Evolutionary conservation across 2,888 invertebrate genomes (phyloP).

Genomic region (Yponomeuta evonymella): DNA sequence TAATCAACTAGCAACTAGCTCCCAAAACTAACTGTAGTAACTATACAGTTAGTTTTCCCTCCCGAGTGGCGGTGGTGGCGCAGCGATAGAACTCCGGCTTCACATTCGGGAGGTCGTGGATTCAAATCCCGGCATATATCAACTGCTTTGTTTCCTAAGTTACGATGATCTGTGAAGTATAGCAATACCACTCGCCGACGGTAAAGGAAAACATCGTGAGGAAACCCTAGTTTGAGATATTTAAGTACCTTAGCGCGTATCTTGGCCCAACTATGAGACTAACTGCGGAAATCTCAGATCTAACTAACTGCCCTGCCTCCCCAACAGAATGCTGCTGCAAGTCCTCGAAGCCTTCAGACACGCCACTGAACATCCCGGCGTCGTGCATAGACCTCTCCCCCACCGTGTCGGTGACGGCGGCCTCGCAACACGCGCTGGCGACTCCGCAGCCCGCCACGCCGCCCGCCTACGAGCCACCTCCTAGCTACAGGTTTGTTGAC

Average conservation of each 20-base stretch:
- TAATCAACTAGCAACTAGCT: too few relatives aligned
- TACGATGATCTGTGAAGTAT: too few relatives aligned
- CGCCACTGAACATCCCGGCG: conserved; percentile 62
- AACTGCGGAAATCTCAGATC: not conserved
- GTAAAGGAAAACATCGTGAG: too few relatives aligned
- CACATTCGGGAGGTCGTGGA: too few relatives aligned
- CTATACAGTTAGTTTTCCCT: too few relatives aligned
- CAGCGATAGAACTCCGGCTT: too few relatives aligned
- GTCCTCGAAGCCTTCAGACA: conserved; percentile 63
- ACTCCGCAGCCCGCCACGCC: conserved; percentile 60
- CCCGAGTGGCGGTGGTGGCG: too few relatives aligned
- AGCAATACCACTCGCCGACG: too few relatives aligned
- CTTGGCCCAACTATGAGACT: not conserved
- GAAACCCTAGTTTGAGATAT: not conserved
- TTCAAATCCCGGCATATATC: too few relatives aligned
- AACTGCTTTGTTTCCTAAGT: too few relatives aligned
- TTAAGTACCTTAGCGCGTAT: too few relatives aligned
- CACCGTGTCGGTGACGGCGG: conserved; percentile 57
- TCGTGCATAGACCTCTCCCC: conserved; percentile 67
- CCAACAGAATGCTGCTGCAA: conserved; percentile 73
- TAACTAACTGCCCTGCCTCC: not conserved
- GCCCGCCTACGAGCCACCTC: conserved; percentile 81
- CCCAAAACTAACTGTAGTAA: too few relatives aligned
- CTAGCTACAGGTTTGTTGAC: conserved; percentile 70
- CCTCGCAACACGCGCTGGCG: conserved; percentile 56